These are phyloP conservation scores for Phyllotis vaccarum DNA, from an alignment of 2,797 vertebrate genomes.

Conservation along the genomic window DNA sequence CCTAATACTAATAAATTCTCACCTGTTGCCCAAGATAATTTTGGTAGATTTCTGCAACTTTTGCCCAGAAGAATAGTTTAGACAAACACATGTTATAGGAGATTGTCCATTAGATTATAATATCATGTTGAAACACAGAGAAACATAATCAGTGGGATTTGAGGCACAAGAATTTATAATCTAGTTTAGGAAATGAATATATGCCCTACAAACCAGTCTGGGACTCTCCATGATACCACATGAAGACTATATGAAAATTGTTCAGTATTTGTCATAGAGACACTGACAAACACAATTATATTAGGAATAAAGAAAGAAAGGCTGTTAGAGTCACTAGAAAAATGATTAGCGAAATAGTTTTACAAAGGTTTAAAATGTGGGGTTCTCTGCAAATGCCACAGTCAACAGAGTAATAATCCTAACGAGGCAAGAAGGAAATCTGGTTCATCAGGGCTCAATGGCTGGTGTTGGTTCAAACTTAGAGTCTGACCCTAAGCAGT, in stretches of 20 bases:
- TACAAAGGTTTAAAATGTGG: no score
- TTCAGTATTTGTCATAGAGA: background rate
- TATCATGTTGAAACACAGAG: background rate
- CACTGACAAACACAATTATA: background rate
- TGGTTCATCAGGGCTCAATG: background rate
- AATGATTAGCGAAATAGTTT: no score
- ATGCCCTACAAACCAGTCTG: background rate
- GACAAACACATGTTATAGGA: background rate
- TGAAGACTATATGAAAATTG: background rate
- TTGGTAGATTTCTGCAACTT: slow-evolving; percentile 22
- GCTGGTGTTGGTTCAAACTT: background rate
- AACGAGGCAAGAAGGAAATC: background rate
- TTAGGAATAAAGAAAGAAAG: background rate
- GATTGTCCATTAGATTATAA: background rate
- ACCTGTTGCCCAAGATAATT: background rate
- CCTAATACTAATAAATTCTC: background rate
- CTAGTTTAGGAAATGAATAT: slow-evolving; percentile 19
- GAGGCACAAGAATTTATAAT: background rate
- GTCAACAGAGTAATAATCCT: background rate
- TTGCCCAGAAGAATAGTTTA: background rate
- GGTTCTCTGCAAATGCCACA: background rate
- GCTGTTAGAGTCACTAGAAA: background rate
- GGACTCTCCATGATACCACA: background rate
- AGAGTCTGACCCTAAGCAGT: background rate
- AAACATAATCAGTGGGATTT: background rate